phyloP scores from a whole-genome alignment of 2,113 vertebrate species.

The cattle (Bos taurus) region ARS-UCD2.0 NC_037350.1:6530001-6530500 shows the following conservation, averaged over 20 bases:
- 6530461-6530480: background rate
- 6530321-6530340: background rate
- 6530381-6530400: background rate
- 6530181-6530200: background rate
- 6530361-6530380: background rate
- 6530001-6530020: background rate
- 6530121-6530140: too few species aligned
- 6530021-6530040: fast-evolving
- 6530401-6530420: background rate
- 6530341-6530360: background rate
- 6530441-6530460: background rate
- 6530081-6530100: background rate
- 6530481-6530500: background rate
- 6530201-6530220: background rate
- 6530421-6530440: background rate
- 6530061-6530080: background rate
- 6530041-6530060: background rate
- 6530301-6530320: background rate
- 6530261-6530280: background rate
- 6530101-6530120: fast-evolving
- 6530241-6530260: fast-evolving
- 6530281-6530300: background rate
- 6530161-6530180: background rate
- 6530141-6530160: fast-evolving
- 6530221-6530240: background rate